Evolutionary conservation across 1,140 invertebrate species (phyloP).

Genomic region (Aphidius gifuensis): DNA sequence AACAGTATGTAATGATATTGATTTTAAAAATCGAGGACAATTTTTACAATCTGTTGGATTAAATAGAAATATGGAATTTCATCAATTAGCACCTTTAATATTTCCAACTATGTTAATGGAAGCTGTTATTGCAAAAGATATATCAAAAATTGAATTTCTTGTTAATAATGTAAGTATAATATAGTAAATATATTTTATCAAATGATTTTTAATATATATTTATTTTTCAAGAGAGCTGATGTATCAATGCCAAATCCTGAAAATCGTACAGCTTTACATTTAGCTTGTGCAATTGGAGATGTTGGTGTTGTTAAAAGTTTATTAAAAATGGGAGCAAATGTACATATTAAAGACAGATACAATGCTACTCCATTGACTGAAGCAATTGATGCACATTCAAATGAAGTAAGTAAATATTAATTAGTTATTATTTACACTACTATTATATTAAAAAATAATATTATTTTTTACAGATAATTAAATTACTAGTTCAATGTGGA

Average conservation of each 20-base stretch:
- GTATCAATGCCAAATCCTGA: conserved; percentile 76
- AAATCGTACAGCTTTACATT: conserved; percentile 75
- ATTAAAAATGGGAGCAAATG: conserved; percentile 76
- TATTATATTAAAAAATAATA: background rate
- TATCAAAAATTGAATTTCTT: conserved; percentile 57
- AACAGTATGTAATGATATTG: conserved; percentile 45
- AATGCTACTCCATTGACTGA: conserved; percentile 62
- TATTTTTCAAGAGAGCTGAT: conserved; percentile 63
- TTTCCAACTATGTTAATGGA: conserved; percentile 76
- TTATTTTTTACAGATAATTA: conserved; percentile 48
- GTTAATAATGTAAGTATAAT: conserved; percentile 49
- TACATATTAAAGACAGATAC: conserved; percentile 72
- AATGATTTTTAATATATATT: conserved; percentile 2
- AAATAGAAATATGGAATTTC: conserved; percentile 66
- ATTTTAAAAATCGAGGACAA: conserved; percentile 60
- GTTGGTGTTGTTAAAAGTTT: conserved; percentile 69
- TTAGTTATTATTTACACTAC: background rate
- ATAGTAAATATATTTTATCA: background rate
- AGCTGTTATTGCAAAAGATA: conserved; percentile 67
- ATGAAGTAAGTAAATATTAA: conserved; percentile 52
- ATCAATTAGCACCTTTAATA: conserved; percentile 68
- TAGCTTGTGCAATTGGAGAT: conserved; percentile 74
- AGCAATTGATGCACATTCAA: conserved; percentile 62
- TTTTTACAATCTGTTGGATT: conserved; percentile 66
- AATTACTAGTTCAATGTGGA: conserved; percentile 62